phyloP scores from a whole-genome alignment of 2,113 vertebrate species.

The Charina bottae region DNA sequence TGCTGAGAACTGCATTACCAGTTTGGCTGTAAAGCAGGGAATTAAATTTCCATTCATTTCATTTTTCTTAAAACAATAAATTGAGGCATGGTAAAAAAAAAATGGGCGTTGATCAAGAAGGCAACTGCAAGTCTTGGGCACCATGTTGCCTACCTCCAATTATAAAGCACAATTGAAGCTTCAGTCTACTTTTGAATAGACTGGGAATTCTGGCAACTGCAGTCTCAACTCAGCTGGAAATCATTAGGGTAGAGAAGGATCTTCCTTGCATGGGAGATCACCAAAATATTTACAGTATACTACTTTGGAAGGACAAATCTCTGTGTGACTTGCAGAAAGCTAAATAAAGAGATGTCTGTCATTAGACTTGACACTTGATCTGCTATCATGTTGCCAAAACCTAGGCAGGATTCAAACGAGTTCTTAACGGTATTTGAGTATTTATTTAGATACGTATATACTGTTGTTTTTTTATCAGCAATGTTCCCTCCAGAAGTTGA shows the following conservation, averaged over 20 bases:
- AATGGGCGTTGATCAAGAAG: not conserved
- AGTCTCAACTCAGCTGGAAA: not conserved
- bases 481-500: not conserved
- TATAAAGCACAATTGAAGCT: not conserved
- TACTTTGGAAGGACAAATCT: not conserved
- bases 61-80: not conserved
- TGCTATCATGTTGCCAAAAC: not conserved
- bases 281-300: not conserved
- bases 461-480: not conserved
- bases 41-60: not conserved
- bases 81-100: not conserved
- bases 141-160: not conserved
- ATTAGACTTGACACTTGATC: not conserved
- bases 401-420: not conserved
- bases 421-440: not conserved
- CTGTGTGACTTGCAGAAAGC: not conserved
- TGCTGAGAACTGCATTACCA: not conserved
- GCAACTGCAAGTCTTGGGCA: not conserved
- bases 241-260: not conserved
- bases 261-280: not conserved
- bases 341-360: not conserved
- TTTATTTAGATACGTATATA: not conserved
- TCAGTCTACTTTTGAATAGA: not conserved
- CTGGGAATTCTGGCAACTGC: not conserved
- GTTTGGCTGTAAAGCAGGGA: not conserved